Percentiles rank a stretch among this genome's conserved stretches.
Conservation (phyloP, 2,797 vertebrate genomes). For the Premnoplex brunnescens region DNA sequence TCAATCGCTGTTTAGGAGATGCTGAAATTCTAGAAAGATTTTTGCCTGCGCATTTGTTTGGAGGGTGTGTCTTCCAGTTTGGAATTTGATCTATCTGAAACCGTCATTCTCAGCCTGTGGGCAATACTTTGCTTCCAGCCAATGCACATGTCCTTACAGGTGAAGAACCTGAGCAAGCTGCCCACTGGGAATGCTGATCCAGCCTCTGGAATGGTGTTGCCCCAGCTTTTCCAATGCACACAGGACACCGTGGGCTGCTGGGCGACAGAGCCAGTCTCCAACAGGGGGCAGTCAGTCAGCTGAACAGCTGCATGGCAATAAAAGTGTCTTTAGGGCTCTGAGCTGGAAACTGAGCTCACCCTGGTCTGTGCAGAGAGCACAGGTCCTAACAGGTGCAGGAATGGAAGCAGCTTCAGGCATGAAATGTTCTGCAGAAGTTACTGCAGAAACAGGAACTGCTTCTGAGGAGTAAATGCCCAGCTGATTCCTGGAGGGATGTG, state of each 20-base stretch:
- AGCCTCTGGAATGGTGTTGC: not conserved
- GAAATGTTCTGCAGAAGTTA: not conserved
- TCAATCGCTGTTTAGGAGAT: not conserved
- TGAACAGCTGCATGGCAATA: not conserved
- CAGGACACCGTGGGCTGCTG: not conserved
- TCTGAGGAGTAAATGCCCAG: not conserved
- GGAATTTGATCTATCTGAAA: constrained; percentile 14
- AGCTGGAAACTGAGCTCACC: accelerated
- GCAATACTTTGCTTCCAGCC: not conserved
- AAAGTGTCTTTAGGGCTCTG: not conserved
- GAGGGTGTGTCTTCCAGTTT: not conserved
- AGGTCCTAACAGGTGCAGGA: not conserved
- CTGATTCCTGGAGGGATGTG: not conserved
- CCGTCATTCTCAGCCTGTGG: not conserved
- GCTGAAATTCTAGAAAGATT: not conserved
- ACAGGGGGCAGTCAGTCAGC: not conserved
- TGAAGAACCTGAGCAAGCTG: not conserved
- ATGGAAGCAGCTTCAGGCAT: not conserved
- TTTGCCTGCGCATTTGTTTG: not conserved
- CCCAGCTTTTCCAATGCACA: not conserved
- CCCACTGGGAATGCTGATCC: not conserved
- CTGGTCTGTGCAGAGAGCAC: not conserved
- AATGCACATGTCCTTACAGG: not conserved
- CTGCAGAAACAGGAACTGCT: not conserved
- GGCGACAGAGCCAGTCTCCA: not conserved